Evolutionary conservation across 1,140 invertebrate species (phyloP).

Genomic region (Papilio dardanus): DNA sequence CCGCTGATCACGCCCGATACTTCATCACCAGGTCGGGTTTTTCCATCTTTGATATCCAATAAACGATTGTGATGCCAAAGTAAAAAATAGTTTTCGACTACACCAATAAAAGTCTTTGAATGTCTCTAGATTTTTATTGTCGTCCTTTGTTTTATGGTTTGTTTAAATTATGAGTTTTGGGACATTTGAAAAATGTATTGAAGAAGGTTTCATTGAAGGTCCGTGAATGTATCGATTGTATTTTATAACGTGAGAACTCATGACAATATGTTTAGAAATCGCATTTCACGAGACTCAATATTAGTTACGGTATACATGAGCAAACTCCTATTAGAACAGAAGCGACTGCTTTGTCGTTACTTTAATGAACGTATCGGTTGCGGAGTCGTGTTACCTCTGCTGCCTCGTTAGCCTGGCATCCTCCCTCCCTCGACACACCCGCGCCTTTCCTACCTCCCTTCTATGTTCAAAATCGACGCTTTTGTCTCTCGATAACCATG

Average conservation of each 20-base stretch:
- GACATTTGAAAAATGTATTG: neutral
- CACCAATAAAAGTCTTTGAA: slow-evolving; percentile 12
- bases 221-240: neutral
- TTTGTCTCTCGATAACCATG: slow-evolving; percentile 59
- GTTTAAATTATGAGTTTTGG: neutral
- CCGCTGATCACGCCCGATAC: slow-evolving; percentile 38
- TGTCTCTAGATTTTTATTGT: slow-evolving; percentile 11
- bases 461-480: slow-evolving; percentile 7
- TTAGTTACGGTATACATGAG: slow-evolving; percentile 48
- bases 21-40: slow-evolving; percentile 10
- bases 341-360: slow-evolving; percentile 43
- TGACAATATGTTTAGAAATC: neutral
- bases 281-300: slow-evolving; percentile 26
- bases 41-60: slow-evolving; percentile 25
- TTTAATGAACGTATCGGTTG: slow-evolving; percentile 73
- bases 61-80: neutral
- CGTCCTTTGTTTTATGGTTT: neutral
- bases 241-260: neutral
- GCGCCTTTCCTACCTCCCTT: slow-evolving; percentile 17
- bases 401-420: slow-evolving; percentile 60
- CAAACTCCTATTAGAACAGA: slow-evolving; percentile 52
- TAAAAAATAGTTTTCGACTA: slow-evolving; percentile 6
- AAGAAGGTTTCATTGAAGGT: neutral
- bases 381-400: slow-evolving; percentile 56
- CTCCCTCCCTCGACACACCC: slow-evolving; percentile 52